phyloP scores from a whole-genome alignment of 2,113 vertebrate genomes.

The Coracopsis vasa region DNA sequence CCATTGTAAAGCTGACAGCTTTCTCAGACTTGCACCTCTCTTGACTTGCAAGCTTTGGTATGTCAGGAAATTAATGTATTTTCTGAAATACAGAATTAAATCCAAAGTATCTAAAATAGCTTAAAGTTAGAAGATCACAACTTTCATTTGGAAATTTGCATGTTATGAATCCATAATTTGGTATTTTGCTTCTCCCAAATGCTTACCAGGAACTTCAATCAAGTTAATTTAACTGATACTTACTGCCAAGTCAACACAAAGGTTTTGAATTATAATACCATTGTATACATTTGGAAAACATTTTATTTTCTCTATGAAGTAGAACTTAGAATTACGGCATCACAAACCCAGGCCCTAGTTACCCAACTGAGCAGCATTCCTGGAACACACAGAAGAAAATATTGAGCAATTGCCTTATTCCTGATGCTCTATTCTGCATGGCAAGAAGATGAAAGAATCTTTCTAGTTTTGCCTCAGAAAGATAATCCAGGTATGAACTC shows the following conservation, averaged over 20 bases:
- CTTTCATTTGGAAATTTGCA: not conserved
- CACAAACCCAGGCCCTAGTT: not conserved
- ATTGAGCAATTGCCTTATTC: not conserved
- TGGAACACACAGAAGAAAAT: not conserved
- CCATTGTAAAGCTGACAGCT: not conserved
- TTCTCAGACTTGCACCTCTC: not conserved
- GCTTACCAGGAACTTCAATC: not conserved
- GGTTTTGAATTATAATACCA: constrained; percentile 3
- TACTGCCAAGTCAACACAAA: not conserved
- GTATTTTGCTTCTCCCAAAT: not conserved
- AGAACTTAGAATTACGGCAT: not conserved
- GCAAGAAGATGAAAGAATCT: not conserved
- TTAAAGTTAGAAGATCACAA: not conserved
- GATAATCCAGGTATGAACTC: not conserved
- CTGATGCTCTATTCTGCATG: not conserved
- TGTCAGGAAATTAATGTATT: not conserved
- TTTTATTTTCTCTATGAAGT: not conserved
- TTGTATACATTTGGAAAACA: not conserved
- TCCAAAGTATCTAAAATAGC: not conserved
- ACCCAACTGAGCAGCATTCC: not conserved
- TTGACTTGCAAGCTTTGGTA: not conserved
- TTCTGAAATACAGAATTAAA: not conserved
- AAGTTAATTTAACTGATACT: constrained; percentile 13
- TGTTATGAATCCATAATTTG: not conserved
- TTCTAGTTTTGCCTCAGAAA: not conserved